Conservation (phyloP, 2,113 vertebrate genomes). For the Thamnophis sirtalis region DNA sequence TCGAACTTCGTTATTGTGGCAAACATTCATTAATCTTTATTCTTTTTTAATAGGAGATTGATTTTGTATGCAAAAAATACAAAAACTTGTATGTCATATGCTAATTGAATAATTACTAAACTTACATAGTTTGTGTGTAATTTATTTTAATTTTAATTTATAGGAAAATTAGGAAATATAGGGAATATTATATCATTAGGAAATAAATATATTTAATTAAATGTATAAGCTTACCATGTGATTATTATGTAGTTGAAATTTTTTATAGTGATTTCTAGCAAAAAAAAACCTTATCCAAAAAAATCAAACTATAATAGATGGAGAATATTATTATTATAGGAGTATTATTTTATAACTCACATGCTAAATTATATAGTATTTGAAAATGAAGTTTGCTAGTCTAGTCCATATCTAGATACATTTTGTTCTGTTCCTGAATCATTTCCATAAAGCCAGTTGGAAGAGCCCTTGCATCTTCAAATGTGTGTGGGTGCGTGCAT, state of each 20-base stretch:
- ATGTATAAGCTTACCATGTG: background rate
- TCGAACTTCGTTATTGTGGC: background rate
- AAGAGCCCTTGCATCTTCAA: background rate
- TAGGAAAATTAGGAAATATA: background rate
- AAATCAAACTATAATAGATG: background rate
- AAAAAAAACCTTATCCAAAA: background rate
- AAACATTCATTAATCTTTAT: background rate
- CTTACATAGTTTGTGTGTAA: background rate
- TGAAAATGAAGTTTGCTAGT: background rate
- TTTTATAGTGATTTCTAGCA: background rate
- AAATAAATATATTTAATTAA: background rate
- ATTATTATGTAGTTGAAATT: background rate
- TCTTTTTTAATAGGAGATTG: background rate
- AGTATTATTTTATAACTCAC: background rate
- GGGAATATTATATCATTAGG: too few species aligned
- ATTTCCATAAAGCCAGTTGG: background rate
- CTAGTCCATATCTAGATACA: background rate
- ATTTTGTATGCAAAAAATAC: background rate
- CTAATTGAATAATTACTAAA: background rate
- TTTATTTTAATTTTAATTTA: background rate
- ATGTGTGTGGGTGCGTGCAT: background rate
- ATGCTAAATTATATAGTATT: background rate
- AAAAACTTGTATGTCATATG: background rate
- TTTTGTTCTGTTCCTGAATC: background rate
- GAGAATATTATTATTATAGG: background rate